Evolutionary conservation across 2,888 invertebrate species (phyloP), one percentile per base, ranked within the genome.

Genomic region (Dorcus hopei): DNA sequence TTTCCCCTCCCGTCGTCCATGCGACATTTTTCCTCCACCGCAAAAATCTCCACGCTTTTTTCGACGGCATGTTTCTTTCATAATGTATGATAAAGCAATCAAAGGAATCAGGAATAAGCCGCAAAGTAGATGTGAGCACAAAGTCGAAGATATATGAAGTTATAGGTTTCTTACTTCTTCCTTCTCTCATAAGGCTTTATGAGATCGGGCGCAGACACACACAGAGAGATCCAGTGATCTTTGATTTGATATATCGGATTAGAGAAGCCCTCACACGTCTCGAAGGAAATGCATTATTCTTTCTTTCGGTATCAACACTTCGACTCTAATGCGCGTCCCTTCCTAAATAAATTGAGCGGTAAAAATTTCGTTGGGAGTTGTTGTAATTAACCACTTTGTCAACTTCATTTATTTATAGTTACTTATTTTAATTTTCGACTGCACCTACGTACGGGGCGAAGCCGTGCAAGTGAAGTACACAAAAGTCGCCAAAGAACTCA

Each of bases 171-270:
- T 6, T 33, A 33, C 26, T 33, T 33, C 26, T 7, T 33, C 26
- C 7, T 42, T 6, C 45, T 45, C 23, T 45, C 45, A 23, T 45
- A 23, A 23, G 45, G 45, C 45, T 45, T 45, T 45, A 23, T 23
- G 14, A 19, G 45, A 45, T 45, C 16, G 19, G 45, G 3, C 8
- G 19, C 23, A 45, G 16, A 45, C 45, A 33, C 3, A 23, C 41
- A 14, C 41, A n/a, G 45, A 33, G 45, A 45, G 45, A 45, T 45
- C 45, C 45, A 45, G 23, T 67, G 72, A 73, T 74, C 74, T 74
- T 73, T 74, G 74, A 74, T 74, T 74, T 73, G 72, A 72, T 73
- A 71, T 72, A 74, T 72, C 72, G 72, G 74, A 74, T 74, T 73
- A 73, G 66, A 68, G 69, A 66, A 70, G 61, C 69, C 70, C 68